These are phyloP conservation scores for Pangasius krempfi DNA, from an alignment of 2,797 vertebrate species.

Conservation along the genomic window DNA sequence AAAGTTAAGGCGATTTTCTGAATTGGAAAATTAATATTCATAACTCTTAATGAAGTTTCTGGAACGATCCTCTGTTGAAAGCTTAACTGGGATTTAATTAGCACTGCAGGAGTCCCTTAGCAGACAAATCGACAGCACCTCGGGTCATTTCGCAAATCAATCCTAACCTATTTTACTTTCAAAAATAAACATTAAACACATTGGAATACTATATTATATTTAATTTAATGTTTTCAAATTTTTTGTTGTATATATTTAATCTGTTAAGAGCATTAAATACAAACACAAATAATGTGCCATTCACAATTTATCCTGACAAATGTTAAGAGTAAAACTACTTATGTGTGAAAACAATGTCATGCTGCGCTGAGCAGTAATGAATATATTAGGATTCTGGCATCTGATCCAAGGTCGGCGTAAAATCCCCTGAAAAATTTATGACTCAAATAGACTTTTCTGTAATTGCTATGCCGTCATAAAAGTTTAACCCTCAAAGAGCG, in stretches of 20 bases:
- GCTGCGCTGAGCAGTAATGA: constrained; percentile 64
- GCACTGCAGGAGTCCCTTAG: constrained; percentile 43
- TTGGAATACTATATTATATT: neutral
- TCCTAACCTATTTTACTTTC: neutral
- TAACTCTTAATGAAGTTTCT: constrained; percentile 61
- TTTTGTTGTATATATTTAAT: constrained; percentile 3
- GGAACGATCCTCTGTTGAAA: constrained; percentile 45
- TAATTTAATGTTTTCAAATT: neutral
- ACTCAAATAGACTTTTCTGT: constrained; percentile 78
- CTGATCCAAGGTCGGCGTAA: constrained; percentile 73
- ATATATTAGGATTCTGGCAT: constrained; percentile 65
- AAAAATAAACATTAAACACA: neutral
- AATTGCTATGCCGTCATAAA: constrained; percentile 76
- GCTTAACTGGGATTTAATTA: constrained; percentile 59
- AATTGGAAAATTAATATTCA: constrained; percentile 63
- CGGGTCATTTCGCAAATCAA: neutral
- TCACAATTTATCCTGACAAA: constrained; percentile 62
- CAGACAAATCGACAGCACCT: constrained; percentile 32
- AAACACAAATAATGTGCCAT: constrained; percentile 50
- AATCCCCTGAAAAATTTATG: constrained; percentile 75
- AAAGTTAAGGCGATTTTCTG: constrained; percentile 54
- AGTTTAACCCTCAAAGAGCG: constrained; percentile 69
- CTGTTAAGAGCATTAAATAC: constrained; percentile 48
- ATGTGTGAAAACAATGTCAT: constrained; percentile 64
- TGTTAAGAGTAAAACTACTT: constrained; percentile 62